Evolutionary conservation across 2,113 vertebrate species (phyloP), one percentile per base, ranked within the genome.

Genomic region (Pygoscelis adeliae): DNA sequence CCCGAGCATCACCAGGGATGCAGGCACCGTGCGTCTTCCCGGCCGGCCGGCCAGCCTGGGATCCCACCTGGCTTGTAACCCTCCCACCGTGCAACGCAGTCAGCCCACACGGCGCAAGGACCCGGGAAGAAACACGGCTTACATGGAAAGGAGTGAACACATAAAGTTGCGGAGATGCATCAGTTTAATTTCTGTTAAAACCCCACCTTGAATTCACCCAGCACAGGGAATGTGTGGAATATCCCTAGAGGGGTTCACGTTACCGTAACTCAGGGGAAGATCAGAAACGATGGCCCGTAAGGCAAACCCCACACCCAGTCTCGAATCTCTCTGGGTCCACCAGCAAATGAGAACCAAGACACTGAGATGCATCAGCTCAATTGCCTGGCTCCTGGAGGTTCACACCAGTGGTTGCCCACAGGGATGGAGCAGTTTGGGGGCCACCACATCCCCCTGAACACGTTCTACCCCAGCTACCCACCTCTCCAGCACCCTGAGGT

Each of bases 11-110:
- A 46, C 11, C 36, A 56, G 53, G 72, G 59, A 50, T 78, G 32
- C 42, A 49, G 66, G 66, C 36, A 27, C 47, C 1, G 5, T 11
- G 50, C 20, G 4, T 15, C 73, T 61, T 74, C n/a, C 30, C 1
- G 1, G 30, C 10, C 1, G 1, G 30, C 10, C 11, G 0, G 21
- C 62, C 55, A 56, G 29, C 53, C 49, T 6, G 4, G 20, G 34
- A 88, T 88, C 44, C 55, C 36, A 63, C 40, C n/a, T 2, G 1
- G 40, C 23, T 13, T 12, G 15, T 32, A 56, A 73, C 34, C 42
- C 13, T 74, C 25, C 18, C 14, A 32, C 59, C 36, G 11, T 1
- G 10, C 20, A 49, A 10, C 17, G 10, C 44, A 34, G 13, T 34
- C 40, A 30, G 9, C 30, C 32, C 17, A 29, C 12, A 0, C 0